phyloP scores from a whole-genome alignment of 2,113 vertebrate species.

The Tympanuchus pallidicinctus region DNA sequence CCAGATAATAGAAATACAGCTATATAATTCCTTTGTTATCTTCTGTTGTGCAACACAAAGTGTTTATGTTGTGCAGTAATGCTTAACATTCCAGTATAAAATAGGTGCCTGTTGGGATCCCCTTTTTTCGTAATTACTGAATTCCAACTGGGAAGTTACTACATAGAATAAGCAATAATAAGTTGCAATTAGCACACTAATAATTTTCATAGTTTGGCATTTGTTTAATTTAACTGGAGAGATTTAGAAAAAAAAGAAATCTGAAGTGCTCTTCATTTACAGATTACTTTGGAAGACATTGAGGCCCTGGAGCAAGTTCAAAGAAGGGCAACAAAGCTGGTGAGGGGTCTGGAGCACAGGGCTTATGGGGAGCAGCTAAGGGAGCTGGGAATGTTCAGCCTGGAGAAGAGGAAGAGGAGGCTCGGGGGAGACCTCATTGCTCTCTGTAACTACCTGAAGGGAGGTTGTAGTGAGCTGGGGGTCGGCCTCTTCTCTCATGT shows the following conservation, averaged over 20 bases:
- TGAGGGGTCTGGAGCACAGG: no score
- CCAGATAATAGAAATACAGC: not conserved
- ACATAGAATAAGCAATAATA: slow-evolving; percentile 34
- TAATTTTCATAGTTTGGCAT: slow-evolving; percentile 19
- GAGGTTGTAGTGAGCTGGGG: no score
- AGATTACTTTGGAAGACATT: not conserved
- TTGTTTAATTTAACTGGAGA: not conserved
- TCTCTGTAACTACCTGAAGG: no score
- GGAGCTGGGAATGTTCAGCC: no score
- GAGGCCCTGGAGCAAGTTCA: no score
- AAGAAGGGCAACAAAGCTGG: no score
- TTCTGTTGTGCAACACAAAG: not conserved
- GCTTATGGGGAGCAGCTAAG: no score
- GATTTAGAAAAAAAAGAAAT: not conserved
- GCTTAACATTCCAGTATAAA: slow-evolving; percentile 54
- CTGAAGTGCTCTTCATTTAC: not conserved
- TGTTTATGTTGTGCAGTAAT: slow-evolving; percentile 1
- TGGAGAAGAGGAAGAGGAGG: no score
- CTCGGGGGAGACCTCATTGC: no score
- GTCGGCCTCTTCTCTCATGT: no score
- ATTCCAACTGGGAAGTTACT: slow-evolving; percentile 31
- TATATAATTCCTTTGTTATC: not conserved
- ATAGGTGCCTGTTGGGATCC: slow-evolving; percentile 28
- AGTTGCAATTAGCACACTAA: slow-evolving; percentile 1
- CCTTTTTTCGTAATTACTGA: slow-evolving; percentile 14